Percentiles rank a stretch among this genome's conserved stretches.
These are phyloP conservation scores for Orgyia antiqua DNA, from an alignment of 2,888 invertebrate species.

Conservation along the genomic window DNA sequence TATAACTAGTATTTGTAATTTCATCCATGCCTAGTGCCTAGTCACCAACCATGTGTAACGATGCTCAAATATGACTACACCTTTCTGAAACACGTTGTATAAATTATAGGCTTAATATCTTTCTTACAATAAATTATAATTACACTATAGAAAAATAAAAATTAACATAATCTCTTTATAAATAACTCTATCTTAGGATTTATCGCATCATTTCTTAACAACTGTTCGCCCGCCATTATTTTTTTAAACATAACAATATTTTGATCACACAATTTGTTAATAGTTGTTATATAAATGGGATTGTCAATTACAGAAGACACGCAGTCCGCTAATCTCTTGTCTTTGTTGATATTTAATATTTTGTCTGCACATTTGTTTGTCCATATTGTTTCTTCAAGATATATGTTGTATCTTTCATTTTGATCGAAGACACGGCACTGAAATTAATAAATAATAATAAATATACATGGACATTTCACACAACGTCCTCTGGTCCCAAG, in stretches of 20 bases:
- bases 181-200: slow-evolving; percentile 46
- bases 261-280: slow-evolving; percentile 37
- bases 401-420: slow-evolving; percentile 80
- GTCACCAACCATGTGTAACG: no score
- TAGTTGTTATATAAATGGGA: slow-evolving; percentile 22
- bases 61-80: no score
- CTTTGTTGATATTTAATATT: slow-evolving; percentile 16
- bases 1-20: no score
- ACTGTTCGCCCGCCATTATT: slow-evolving; percentile 16
- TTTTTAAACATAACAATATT: slow-evolving; percentile 32
- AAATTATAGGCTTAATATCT: no score
- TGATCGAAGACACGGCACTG: slow-evolving; percentile 81
- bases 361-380: slow-evolving; percentile 41
- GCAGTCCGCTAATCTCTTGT: slow-evolving; percentile 3
- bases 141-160: no score
- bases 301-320: slow-evolving; percentile 19
- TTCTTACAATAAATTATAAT: no score
- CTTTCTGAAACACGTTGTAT: no score
- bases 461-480: no score
- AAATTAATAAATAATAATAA: no score
- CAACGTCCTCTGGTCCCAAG: no score
- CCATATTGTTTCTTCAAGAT: slow-evolving; percentile 73
- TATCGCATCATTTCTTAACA: slow-evolving; percentile 16
- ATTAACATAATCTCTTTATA: slow-evolving; percentile 26
- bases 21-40: no score